Percentiles rank a stretch among this genome's conserved stretches.
Evolutionary conservation across 2,113 vertebrate species (phyloP).

Genomic region (Willisornis vidua): DNA sequence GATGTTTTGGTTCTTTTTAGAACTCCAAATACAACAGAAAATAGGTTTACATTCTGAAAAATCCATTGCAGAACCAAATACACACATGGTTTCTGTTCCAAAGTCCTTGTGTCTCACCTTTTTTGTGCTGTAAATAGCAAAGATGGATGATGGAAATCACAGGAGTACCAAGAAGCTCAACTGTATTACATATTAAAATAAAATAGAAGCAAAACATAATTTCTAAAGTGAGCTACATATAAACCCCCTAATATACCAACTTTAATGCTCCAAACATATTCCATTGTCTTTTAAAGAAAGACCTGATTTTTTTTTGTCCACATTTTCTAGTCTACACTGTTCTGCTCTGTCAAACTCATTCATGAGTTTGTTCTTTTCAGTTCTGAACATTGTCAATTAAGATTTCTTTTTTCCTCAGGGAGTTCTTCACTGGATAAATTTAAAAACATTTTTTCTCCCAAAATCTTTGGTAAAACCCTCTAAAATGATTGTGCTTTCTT

Average conservation of each 20-base stretch:
- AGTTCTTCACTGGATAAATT: not conserved
- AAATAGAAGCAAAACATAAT: not conserved
- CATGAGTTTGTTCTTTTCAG: not conserved
- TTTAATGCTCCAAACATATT: not conserved
- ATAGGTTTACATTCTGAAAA: not conserved
- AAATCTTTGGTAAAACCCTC: not conserved
- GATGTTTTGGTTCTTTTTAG: not conserved
- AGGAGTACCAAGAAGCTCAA: not conserved
- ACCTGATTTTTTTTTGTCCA: accelerated
- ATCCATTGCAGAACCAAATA: not conserved
- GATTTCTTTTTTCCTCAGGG: not conserved
- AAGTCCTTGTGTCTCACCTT: not conserved
- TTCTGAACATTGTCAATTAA: not conserved
- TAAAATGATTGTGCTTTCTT: not conserved
- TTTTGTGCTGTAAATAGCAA: not conserved
- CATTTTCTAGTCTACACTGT: not conserved
- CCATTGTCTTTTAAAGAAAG: not conserved
- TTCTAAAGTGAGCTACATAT: not conserved
- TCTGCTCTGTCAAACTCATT: not conserved
- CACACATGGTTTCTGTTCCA: not conserved
- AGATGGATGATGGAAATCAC: not conserved
- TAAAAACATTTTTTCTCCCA: not conserved
- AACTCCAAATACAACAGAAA: not conserved
- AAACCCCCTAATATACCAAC: not conserved
- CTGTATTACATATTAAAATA: not conserved